Evolutionary conservation across 1,140 invertebrate genomes (phyloP), one percentile per base, ranked within the genome.

Genomic region (Brachionus manjavacas): DNA sequence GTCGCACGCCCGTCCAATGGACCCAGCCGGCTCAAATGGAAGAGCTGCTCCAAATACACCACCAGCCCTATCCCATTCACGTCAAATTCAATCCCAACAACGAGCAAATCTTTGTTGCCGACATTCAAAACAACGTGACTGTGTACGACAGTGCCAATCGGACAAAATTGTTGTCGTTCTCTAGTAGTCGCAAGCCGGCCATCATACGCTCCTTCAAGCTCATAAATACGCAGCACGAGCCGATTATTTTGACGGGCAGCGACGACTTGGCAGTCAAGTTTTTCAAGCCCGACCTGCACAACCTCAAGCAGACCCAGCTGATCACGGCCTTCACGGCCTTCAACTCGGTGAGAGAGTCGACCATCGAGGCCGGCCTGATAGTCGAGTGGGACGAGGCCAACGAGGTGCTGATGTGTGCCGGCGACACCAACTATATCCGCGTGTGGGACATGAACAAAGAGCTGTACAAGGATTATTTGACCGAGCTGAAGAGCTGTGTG

Each of bases 371-470:
- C 12, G 79, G 79, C 41, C 31, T 81, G 16, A 64, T 81, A 1
- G 52, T 64, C 52, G 79, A 81, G 12, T 81, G 79, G 79, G 79
- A 81, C 41, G 79, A 68, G 12, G 12, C 46, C 2, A 81, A 43
- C n/a, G 52, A 81, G n/a, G 11, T 41, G n/a, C n/a, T 81, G 16
- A 43, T 81, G n/a, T 81, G 79, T 25, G 79, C 52, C 11, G 79
- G 79, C 16, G 79, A 81, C 41, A 81, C 79, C 3, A 35, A 39
- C 55, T 68, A 41, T 60, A 39, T 81, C 2, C 28, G 79, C 4
- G 52, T 81, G 16, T 60, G 52, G 52, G 79, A 81, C 39, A 60
- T 81, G 79, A 60, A 64, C 25, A 81, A 39, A 39, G 79, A 81
- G 60, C 31, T 81, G 35, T 81, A 81, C 52, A 60, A 81, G 25